Base-by-base conservation (phyloP, 2,888 invertebrate species). In the Lapara coniferarum region DNA sequence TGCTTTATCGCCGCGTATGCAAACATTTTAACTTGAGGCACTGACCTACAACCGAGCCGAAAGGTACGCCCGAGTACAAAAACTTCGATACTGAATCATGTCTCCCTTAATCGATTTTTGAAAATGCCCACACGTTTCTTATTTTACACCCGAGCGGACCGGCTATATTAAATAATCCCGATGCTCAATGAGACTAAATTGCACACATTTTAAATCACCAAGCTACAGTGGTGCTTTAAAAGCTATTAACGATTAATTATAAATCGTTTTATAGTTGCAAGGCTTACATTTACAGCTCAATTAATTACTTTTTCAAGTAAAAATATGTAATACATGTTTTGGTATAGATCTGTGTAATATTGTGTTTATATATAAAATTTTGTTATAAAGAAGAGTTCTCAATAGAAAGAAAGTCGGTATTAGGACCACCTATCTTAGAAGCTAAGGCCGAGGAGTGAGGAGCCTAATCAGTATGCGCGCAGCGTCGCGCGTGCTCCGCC, bases 101-200 rank as follows among this genome's bases (percentile, higher is more conserved):
- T 89, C 88, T 83, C 74, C 81, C 87, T 87, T 91, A 91, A 91
- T 91, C 90, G 91, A 91, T 90, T 90, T 92, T 88, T 86, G 85
- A 89, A 90, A 89, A 83, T 52, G 68, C 68, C 52, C 37, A 30
- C 80, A 80, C 81, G 78, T 76, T 82, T 83, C 83, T 88, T 89
- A 88, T 89, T 90, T 89, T 89, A 86, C 89, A 86, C 85, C 82
- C 68, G 53, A 85, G 82, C 79, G 76, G 76, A 74, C 79, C 77
- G 81, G 77, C 75, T 77, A 80, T 81, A 86, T 89, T 89, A 88
- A 88, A 89, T 89, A 88, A 87, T 85, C 79, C 79, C 80, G 81
- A 81, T 79, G 82, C 78, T 75, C 85, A 87, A 85, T 88, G 85
- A 84, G 85, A 82, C 82, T 86, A 88, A 89, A 89, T 89, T 89